Base-by-base conservation (phyloP, 2,888 invertebrate species). In the Conchocele bisecta region DNA sequence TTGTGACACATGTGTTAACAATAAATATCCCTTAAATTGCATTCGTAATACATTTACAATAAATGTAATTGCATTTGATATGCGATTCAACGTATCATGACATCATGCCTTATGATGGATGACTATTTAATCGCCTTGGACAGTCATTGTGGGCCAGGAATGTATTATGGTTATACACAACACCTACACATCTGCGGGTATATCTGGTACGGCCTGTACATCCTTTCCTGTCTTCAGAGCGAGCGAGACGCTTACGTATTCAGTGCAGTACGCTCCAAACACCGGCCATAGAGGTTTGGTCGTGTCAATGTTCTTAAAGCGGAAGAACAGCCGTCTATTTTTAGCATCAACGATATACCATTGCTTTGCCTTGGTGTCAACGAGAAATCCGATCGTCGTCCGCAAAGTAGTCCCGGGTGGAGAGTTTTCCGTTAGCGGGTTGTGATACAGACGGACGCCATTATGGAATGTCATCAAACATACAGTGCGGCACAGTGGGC, bases 391-490 rank as follows among this genome's bases (percentile, higher is more conserved):
- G n/a, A 81, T 73, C 5, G 78, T 78, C 35, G 76, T 72, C 11
- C 75, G 74, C 42, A 75, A 61, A 26, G 79, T 75, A 22, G 83
- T 81, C 33, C 83, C 83, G 0, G 83, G 83, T 22, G 81, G 78
- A 24, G 79, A 51, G 53, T 61, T 73, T 46, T 78, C 75, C 3
- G 81, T 81, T 20, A 81, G 44, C 9, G 78, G 77, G n/a, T 64
- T 58, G 53, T 83, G 83, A 41, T 76, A 79, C 7, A 83, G 65
- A 15, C 79, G 70, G 41, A 77, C 78, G 26, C 79, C 79, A 64
- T 81, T 78, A 48, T 81, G 79, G 64, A 81, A 81, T 46, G 78
- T 73, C 71, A 79, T 79, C 24, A 83, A 51, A 65, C 83, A 83
- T 13, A 83, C 72, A n/a, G 81, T 78, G 20, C 76, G 65, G 44